These are phyloP conservation scores for Cricetomys ansorgei DNA, from an alignment of 2,113 vertebrate species.

Conservation along the genomic window DNA sequence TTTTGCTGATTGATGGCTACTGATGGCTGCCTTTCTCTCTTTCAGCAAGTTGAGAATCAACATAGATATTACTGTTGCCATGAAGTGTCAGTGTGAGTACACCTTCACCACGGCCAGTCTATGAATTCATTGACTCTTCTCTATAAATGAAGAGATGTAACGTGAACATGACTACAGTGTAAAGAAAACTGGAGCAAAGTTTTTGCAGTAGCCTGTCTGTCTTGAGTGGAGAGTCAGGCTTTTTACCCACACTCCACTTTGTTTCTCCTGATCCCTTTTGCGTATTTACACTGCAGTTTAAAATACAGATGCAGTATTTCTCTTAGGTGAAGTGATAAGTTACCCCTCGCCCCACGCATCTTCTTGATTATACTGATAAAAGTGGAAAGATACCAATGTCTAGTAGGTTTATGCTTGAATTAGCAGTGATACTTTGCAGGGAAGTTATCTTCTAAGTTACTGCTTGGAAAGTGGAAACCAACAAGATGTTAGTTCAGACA, in stretches of 20 bases:
- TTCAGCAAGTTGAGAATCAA: constrained; percentile 97
- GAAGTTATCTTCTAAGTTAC: constrained; percentile 20
- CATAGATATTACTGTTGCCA: constrained; percentile 98
- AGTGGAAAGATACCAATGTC: background rate
- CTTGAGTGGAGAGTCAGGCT: background rate
- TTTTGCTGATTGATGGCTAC: constrained; percentile 12
- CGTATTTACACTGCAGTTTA: background rate
- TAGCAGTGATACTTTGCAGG: constrained; percentile 5
- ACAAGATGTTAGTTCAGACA: background rate
- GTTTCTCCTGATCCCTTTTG: background rate
- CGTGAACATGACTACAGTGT: constrained; percentile 19
- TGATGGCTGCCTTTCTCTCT: constrained; percentile 76
- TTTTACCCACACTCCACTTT: background rate
- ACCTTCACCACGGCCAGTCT: background rate
- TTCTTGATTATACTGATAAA: background rate
- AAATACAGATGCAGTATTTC: background rate
- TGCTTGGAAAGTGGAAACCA: background rate
- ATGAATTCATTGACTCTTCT: constrained; percentile 33
- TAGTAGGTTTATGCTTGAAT: constrained; percentile 38
- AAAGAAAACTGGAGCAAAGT: background rate
- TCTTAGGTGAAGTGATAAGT: constrained; percentile 2
- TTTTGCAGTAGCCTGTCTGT: background rate
- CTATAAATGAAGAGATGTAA: constrained; percentile 8
- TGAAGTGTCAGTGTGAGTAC: constrained; percentile 99
- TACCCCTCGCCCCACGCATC: background rate